Conservation (phyloP, 2,113 vertebrate species). For the Fulmarus glacialis region DNA sequence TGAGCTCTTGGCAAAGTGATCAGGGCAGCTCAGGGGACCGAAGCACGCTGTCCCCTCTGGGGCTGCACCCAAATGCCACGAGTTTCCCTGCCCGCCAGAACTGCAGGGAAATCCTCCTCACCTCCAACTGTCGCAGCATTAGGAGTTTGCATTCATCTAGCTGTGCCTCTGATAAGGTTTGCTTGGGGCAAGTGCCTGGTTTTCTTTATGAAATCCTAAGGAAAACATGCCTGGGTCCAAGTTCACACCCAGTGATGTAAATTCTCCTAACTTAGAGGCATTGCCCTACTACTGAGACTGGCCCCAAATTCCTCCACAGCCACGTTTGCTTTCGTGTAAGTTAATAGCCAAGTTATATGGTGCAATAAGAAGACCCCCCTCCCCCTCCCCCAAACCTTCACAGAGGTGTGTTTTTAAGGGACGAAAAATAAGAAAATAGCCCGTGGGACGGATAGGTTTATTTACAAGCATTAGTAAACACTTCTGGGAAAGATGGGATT, state of each 20-base stretch:
- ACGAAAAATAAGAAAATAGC: not conserved
- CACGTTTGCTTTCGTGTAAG: not conserved
- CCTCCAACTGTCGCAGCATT: fast-evolving
- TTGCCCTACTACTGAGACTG: not conserved
- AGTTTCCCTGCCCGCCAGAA: not conserved
- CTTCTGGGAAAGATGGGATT: not conserved
- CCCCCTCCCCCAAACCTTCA: not conserved
- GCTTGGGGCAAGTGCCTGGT: not conserved
- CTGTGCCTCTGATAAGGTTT: not conserved
- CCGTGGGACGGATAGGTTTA: not conserved
- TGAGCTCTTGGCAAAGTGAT: not conserved
- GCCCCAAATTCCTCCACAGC: not conserved
- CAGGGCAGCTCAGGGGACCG: too few relatives aligned
- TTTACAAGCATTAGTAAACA: not conserved
- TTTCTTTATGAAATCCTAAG: not conserved
- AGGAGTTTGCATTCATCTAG: not conserved
- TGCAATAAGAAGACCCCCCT: not conserved
- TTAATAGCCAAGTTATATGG: not conserved
- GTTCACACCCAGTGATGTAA: not conserved
- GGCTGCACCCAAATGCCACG: not conserved
- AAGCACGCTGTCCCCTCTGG: fast-evolving
- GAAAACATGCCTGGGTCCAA: not conserved
- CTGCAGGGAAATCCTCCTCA: not conserved
- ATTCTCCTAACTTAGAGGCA: not conserved
- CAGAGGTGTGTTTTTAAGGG: not conserved